Evolutionary conservation across 2,888 invertebrate genomes (phyloP).

Genomic region (Oegoconia quadripuncta): DNA sequence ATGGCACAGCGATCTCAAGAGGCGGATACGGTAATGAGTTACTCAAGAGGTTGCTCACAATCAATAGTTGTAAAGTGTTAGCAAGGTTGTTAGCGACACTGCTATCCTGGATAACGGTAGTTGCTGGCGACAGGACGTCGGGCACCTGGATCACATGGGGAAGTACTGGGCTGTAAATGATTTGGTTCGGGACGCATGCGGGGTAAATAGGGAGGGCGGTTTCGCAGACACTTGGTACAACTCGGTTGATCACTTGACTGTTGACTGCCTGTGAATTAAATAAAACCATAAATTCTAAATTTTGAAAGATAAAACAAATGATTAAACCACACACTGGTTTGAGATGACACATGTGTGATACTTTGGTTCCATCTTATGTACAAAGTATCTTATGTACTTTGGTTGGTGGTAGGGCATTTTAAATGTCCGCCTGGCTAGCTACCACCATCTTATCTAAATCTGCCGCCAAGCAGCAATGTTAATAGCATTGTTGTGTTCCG

Average conservation of each 20-base stretch:
- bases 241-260: conserved; percentile 38
- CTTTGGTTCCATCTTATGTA: too few relatives aligned
- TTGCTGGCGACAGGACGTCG: conserved; percentile 24
- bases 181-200: conserved; percentile 20
- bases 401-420: too few relatives aligned
- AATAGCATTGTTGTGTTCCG: too few relatives aligned
- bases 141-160: conserved; percentile 2
- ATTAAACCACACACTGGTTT: background rate
- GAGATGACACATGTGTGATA: too few relatives aligned
- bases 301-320: background rate
- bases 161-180: conserved; percentile 10
- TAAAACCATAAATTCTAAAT: conserved; percentile 1
- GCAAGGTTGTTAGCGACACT: conserved; percentile 60
- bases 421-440: too few relatives aligned
- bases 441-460: too few relatives aligned
- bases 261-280: conserved; percentile 33
- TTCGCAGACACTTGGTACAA: conserved; percentile 31
- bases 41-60: conserved; percentile 57
- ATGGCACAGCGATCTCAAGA: background rate
- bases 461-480: too few relatives aligned
- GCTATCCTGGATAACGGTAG: conserved; percentile 54
- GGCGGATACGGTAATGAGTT: conserved; percentile 41
- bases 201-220: conserved; percentile 23
- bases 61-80: conserved; percentile 55
- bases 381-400: too few relatives aligned